A percentile compares a stretch with the other conserved stretches of the same genome.
phyloP scores from a whole-genome alignment of 2,888 invertebrate genomes.

The Pherbina coryleti region DNA sequence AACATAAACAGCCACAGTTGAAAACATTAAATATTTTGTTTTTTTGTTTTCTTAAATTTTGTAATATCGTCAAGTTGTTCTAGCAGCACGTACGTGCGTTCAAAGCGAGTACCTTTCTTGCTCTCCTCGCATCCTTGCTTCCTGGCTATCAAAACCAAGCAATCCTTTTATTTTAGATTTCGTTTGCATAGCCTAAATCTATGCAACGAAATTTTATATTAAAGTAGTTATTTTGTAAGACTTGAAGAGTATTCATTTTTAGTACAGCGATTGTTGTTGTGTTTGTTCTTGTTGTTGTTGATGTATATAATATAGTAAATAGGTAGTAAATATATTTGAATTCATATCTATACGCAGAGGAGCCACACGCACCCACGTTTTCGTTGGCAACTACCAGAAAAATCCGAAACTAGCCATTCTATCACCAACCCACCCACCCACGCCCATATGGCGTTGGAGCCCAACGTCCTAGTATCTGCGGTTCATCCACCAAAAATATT shows the following conservation, averaged over 20 bases:
- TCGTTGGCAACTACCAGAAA: neutral
- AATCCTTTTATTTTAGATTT: no score
- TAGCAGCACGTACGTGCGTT: no score
- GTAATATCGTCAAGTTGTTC: no score
- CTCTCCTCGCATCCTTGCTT: no score
- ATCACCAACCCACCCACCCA: slow-evolving; percentile 16
- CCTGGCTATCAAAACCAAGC: no score
- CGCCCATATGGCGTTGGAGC: slow-evolving; percentile 30
- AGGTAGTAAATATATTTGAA: slow-evolving; percentile 4
- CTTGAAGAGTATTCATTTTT: neutral
- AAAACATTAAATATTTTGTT: no score
- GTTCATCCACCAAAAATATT: slow-evolving; percentile 44
- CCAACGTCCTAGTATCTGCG: slow-evolving; percentile 35
- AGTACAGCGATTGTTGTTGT: neutral
- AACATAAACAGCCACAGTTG: no score
- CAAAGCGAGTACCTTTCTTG: no score
- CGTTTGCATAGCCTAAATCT: slow-evolving; percentile 11
- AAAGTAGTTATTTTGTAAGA: neutral
- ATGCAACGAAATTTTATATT: slow-evolving; percentile 5
- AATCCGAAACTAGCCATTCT: neutral
- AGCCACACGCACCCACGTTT: slow-evolving; percentile 11
- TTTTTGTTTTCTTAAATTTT: no score
- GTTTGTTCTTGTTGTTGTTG: neutral
- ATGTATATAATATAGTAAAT: slow-evolving; percentile 26
- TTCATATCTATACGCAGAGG: slow-evolving; percentile 31